Evolutionary conservation across 2,113 vertebrate genomes (phyloP).

Genomic region (Menura novaehollandiae): DNA sequence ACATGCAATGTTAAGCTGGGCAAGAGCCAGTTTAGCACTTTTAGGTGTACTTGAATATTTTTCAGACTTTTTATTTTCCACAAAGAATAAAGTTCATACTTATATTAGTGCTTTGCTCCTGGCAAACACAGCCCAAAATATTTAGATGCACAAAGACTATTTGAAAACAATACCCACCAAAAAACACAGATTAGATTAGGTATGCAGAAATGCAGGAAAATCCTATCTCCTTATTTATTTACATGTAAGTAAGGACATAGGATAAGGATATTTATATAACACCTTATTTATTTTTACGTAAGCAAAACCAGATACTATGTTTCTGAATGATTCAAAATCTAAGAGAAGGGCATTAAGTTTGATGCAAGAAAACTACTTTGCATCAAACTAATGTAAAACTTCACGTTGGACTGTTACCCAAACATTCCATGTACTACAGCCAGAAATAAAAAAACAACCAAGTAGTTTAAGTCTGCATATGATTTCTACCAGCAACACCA

Average conservation of each 20-base stretch:
- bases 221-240: not conserved
- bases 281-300: not conserved
- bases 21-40: not conserved
- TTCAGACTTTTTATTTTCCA: not conserved
- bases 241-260: not conserved
- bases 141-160: not conserved
- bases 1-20: not conserved
- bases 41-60: not conserved
- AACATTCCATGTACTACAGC: not conserved
- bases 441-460: not conserved
- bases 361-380: not conserved
- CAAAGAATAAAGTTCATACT: not conserved
- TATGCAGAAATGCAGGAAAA: not conserved
- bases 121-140: not conserved
- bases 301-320: not conserved
- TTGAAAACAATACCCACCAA: not conserved
- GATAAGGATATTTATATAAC: not conserved
- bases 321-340: not conserved
- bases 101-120: not conserved
- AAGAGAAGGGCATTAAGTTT: not conserved
- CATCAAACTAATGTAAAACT: not conserved
- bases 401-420: not conserved
- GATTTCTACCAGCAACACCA: not conserved
- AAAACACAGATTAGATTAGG: not conserved
- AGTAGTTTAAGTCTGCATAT: not conserved